Conservation (phyloP, 2,888 invertebrate species). For the Oxyteleia sp. region DNA sequence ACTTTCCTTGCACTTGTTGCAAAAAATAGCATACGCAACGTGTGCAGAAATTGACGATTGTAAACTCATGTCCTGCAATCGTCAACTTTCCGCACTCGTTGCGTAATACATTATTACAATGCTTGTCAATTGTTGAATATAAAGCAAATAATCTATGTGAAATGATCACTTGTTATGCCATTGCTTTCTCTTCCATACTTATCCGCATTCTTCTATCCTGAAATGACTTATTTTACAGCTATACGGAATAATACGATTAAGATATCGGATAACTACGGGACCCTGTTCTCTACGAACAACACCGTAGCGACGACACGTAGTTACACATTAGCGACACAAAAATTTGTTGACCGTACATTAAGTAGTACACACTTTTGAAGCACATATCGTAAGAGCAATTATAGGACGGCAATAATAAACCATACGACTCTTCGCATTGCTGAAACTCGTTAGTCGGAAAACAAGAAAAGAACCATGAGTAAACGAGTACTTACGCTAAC, state of each 20-base stretch:
- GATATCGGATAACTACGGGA: constrained; percentile 47
- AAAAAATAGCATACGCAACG: too few species aligned
- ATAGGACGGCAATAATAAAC: constrained; percentile 64
- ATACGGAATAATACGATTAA: constrained; percentile 53
- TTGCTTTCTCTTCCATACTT: constrained; percentile 17
- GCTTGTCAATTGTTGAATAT: too few species aligned
- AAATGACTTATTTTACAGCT: constrained; percentile 56
- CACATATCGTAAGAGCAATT: constrained; percentile 54
- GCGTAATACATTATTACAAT: too few species aligned
- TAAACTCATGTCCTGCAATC: too few species aligned
- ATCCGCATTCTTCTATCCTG: constrained; percentile 28
- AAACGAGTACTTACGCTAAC: constrained; percentile 21
- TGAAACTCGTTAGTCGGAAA: constrained; percentile 18
- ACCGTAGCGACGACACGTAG: constrained; percentile 44
- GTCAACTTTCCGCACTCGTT: too few species aligned
- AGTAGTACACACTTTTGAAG: constrained; percentile 64
- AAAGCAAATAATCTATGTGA: too few species aligned
- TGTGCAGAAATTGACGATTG: too few species aligned
- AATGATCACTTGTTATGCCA: too few species aligned
- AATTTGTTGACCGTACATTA: constrained; percentile 48
- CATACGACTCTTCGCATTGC: constrained; percentile 39
- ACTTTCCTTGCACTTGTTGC: too few species aligned
- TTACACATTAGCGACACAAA: constrained; percentile 69
- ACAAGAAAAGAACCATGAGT: constrained; percentile 18
- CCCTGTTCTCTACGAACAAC: constrained; percentile 59